Conservation (phyloP, 2,113 vertebrate species). For the Eulemur rufifrons region DNA sequence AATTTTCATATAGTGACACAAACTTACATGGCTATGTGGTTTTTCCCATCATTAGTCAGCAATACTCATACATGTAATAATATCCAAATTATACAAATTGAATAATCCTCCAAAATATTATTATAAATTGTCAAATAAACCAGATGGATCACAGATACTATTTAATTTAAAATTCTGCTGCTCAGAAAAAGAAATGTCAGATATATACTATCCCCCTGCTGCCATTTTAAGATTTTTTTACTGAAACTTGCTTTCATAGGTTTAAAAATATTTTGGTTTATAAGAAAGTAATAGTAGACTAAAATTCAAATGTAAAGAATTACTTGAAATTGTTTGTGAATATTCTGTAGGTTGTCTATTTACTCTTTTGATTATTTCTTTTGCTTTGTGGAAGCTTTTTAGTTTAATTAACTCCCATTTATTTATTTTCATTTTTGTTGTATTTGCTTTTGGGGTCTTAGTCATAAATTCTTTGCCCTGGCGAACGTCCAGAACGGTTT, state of each 20-base stretch:
- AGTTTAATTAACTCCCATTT: too few relatives aligned
- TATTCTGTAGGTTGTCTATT: too few relatives aligned
- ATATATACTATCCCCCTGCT: rapidly evolving
- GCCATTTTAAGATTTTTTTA: not conserved
- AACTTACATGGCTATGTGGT: not conserved
- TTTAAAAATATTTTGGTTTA: not conserved
- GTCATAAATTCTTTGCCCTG: too few relatives aligned
- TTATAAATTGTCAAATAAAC: not conserved
- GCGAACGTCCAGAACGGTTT: too few relatives aligned
- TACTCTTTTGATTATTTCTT: too few relatives aligned
- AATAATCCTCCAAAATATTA: not conserved
- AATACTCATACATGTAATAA: not conserved
- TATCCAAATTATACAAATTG: not conserved
- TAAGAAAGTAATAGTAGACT: not conserved
- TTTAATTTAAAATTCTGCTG: not conserved
- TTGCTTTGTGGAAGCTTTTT: too few relatives aligned
- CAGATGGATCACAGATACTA: not conserved
- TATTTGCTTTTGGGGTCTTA: too few relatives aligned
- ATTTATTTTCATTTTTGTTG: too few relatives aligned
- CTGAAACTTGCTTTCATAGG: not conserved
- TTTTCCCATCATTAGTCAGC: not conserved
- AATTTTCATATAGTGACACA: not conserved
- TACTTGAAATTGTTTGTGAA: not conserved
- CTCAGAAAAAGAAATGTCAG: not conserved
- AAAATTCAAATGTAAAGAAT: not conserved